Conservation (phyloP, 1,140 invertebrate genomes). For the Bombus waltoni region DNA sequence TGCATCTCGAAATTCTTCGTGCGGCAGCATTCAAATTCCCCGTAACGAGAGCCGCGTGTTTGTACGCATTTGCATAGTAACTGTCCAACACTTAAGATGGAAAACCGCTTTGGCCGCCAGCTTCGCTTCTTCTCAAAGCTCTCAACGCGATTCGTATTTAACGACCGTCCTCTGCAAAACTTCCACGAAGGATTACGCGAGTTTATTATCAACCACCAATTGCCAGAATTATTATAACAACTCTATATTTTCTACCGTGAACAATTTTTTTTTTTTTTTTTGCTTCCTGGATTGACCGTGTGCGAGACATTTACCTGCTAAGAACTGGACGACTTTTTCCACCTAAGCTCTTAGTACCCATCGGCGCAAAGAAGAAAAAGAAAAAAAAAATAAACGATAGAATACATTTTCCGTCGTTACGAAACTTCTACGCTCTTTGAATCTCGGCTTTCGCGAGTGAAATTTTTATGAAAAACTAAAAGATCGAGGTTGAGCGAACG, state of each 20-base stretch:
- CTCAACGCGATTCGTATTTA: constrained; percentile 15
- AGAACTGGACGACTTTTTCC: neutral
- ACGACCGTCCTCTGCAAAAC: neutral
- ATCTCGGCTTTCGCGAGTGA: neutral
- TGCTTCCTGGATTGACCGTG: neutral
- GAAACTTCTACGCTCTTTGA: neutral
- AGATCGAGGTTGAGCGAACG: neutral
- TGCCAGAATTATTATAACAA: neutral
- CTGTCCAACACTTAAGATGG: constrained; percentile 14
- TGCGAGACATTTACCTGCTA: neutral
- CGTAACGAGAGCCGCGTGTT: neutral
- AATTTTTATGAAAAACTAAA: neutral
- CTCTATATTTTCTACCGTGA: neutral
- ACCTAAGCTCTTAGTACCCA: neutral
- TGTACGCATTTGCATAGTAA: constrained; percentile 9
- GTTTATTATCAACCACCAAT: neutral
- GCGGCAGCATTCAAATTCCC: neutral
- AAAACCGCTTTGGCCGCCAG: constrained; percentile 4
- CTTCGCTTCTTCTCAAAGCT: neutral
- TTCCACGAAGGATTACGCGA: neutral
- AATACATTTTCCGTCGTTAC: neutral
- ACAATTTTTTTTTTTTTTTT: neutral
- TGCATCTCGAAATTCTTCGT: neutral
- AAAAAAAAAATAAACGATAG: no score
- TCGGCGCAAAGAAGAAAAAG: no score